phyloP scores from a whole-genome alignment of 2,888 invertebrate genomes.

The Hyposoter dolosus region DNA sequence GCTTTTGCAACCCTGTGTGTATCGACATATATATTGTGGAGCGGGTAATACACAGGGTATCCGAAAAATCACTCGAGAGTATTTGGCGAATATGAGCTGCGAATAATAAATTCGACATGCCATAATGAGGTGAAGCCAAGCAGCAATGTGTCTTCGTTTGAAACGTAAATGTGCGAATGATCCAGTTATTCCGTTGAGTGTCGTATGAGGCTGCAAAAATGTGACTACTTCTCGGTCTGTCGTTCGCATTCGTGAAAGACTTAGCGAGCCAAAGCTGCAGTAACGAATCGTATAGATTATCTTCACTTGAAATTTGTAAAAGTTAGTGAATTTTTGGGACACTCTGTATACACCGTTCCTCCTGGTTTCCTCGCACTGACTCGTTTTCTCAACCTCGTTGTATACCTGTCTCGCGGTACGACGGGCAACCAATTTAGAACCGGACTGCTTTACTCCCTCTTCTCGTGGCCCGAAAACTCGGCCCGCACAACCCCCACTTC shows the following conservation, averaged over 20 bases:
- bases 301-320: neutral
- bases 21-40: neutral
- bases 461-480: slow-evolving; percentile 25
- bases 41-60: neutral
- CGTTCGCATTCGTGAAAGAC: neutral
- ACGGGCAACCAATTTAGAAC: slow-evolving; percentile 69
- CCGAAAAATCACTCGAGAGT: neutral
- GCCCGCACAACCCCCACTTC: slow-evolving; percentile 14
- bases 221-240: neutral
- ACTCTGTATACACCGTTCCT: slow-evolving; percentile 13
- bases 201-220: neutral
- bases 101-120: neutral
- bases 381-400: slow-evolving; percentile 53
- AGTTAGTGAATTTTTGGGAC: neutral
- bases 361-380: slow-evolving; percentile 35
- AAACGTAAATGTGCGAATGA: neutral
- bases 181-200: neutral
- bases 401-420: slow-evolving; percentile 65
- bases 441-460: slow-evolving; percentile 63
- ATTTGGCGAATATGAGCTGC: neutral
- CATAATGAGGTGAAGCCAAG: too few relatives aligned
- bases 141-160: neutral
- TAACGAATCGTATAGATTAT: neutral
- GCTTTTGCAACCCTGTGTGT: slow-evolving; percentile 30
- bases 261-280: neutral